Conservation (phyloP, 2,797 vertebrate species). For the Tolypeutes matacus region DNA sequence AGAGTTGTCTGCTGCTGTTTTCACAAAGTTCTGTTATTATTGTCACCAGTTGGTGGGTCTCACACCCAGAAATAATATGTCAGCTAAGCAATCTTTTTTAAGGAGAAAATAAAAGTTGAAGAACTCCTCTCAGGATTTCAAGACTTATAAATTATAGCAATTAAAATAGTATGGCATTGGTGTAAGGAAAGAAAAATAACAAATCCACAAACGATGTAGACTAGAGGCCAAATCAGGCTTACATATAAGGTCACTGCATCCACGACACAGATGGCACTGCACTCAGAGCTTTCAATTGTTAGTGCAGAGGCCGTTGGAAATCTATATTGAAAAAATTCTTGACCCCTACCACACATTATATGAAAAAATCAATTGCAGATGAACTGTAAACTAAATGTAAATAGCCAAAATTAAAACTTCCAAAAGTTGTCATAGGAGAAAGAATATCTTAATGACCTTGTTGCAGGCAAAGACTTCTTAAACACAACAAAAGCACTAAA, state of each 20-base stretch:
- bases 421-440: not conserved
- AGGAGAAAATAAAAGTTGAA: not conserved
- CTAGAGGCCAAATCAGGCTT: not conserved
- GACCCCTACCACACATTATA: no score
- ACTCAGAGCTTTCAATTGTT: no score
- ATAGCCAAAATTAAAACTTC: not conserved
- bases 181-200: not conserved
- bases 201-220: not conserved
- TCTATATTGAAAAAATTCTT: no score
- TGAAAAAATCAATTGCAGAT: not conserved
- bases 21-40: not conserved
- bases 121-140: not conserved
- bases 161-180: not conserved
- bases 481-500: not conserved
- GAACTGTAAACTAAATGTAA: not conserved
- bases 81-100: not conserved
- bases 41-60: not conserved
- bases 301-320: no score
- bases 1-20: not conserved
- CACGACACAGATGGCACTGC: not conserved
- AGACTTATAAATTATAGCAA: not conserved
- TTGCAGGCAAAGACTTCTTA: not conserved
- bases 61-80: not conserved
- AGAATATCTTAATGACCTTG: not conserved
- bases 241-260: not conserved